phyloP scores from a whole-genome alignment of 2,888 invertebrate genomes.

The Nomada flava region DNA sequence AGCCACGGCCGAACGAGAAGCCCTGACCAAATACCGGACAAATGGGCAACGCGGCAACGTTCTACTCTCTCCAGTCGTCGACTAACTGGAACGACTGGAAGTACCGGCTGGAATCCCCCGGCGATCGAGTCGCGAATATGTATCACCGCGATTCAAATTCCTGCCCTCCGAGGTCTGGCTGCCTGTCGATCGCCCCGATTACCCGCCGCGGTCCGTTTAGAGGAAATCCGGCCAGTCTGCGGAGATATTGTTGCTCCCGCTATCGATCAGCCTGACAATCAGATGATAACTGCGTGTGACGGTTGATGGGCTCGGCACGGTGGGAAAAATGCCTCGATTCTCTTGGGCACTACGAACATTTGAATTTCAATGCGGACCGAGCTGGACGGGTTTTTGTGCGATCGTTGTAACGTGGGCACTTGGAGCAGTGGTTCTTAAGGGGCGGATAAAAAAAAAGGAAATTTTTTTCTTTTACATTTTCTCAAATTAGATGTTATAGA shows the following conservation, averaged over 20 bases:
- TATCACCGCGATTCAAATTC: constrained; percentile 59
- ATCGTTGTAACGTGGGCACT: no score
- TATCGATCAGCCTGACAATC: constrained; percentile 46
- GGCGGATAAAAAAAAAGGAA: no score
- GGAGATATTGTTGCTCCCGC: constrained; percentile 61
- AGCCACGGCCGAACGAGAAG: constrained; percentile 64
- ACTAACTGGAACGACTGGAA: constrained; percentile 58
- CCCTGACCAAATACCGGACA: constrained; percentile 73
- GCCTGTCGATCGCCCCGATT: constrained; percentile 47
- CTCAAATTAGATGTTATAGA: no score
- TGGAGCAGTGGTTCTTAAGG: no score
- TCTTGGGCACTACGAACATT: neutral
- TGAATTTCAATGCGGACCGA: no score
- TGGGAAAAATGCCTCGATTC: neutral
- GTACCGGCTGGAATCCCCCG: constrained; percentile 54
- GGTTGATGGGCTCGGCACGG: neutral
- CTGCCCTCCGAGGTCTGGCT: constrained; percentile 30
- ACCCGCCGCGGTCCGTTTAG: constrained; percentile 49
- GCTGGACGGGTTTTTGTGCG: no score
- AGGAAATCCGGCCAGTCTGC: constrained; percentile 64
- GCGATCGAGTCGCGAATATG: constrained; percentile 64
- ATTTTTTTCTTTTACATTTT: no score
- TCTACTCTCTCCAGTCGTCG: constrained; percentile 24
- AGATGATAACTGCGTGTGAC: constrained; percentile 31
- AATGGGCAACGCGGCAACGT: constrained; percentile 37